Conservation (phyloP, 2,113 vertebrate species). For the Oreochromis spilurus region DNA sequence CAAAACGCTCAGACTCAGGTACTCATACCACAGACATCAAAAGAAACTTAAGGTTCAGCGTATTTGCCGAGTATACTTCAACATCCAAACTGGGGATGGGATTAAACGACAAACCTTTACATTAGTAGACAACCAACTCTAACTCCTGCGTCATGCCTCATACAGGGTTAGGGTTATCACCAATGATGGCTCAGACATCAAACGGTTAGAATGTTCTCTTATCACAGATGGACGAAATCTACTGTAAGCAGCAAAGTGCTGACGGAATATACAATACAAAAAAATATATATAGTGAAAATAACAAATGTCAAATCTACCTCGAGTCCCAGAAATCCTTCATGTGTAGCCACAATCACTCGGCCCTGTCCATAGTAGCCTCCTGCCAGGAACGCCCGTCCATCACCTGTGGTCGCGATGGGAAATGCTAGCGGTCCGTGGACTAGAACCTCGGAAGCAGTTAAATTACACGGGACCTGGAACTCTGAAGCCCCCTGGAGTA, state of each 20-base stretch:
- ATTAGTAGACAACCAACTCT: background rate
- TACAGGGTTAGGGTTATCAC: background rate
- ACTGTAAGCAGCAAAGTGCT: background rate
- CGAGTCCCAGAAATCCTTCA: constrained; percentile 51
- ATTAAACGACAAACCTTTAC: background rate
- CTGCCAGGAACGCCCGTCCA: constrained; percentile 63
- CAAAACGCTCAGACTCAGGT: background rate
- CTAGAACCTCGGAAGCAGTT: constrained; percentile 62
- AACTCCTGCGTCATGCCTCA: background rate
- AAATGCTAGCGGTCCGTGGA: constrained; percentile 72
- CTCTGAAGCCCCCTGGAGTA: constrained; percentile 64
- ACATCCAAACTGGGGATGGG: background rate
- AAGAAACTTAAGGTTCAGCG: background rate
- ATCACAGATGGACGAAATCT: background rate
- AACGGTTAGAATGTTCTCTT: background rate
- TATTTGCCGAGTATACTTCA: background rate
- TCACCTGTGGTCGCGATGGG: constrained; percentile 57
- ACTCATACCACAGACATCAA: background rate
- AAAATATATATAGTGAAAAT: background rate
- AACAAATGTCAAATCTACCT: constrained; percentile 31
- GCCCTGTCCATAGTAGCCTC: constrained; percentile 73
- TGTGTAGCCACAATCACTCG: constrained; percentile 66
- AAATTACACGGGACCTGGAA: constrained; percentile 48
- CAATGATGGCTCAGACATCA: background rate
- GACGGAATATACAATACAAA: background rate